Base-by-base conservation (phyloP, 1,140 invertebrate species). In the Camponotus vicinus region DNA sequence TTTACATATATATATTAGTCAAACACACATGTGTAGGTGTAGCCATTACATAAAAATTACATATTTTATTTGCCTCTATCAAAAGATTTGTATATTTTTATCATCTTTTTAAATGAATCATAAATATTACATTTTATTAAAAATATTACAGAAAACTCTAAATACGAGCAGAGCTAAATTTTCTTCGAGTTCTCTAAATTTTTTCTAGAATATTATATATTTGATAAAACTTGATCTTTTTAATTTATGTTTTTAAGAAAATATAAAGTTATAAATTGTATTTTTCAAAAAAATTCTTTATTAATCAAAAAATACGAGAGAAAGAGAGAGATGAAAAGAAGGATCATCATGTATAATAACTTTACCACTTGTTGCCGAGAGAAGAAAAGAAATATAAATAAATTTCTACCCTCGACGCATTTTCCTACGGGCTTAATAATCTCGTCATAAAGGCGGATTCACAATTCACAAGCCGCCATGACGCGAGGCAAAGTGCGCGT, bases 361-460 rank as follows among this genome's bases (percentile, higher is more conserved):
- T 52, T 52, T 18, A 18, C 49, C 49, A 52, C 49, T 52, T 52
- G 49, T 52, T 52, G 49, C 49, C 18, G 13, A 15, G 5, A 15
- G 18, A 18, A 52, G 6, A 52, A 52, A 52, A 49, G 4, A 5
- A 52, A 52, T 52, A 3, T 18, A 52, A 3, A 3, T 52, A 52
- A 52, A 4, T 52, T 3, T 49, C 15, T 52, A 52, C 11, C 15
- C 13, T 13, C 49, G 13, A 52, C 49, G 13, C 49, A 3, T 52
- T 37, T 37, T n/a, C 5, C 9, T 32, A 1, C 52, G 6, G n/a
- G 6, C 8, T n/a, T 55, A 8, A 7, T 18, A 1, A 61, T 76
- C 73, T 55, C 73, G 73, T 34, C 34, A 55, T 88, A 52, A 88
- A 85, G 79, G 70, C 57, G 45, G 37, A 79, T 88, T 66, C 78